Evolutionary conservation across 2,113 vertebrate genomes (phyloP), one percentile per base, ranked within the genome.

Genomic region (Hippopotamus amphibius): DNA sequence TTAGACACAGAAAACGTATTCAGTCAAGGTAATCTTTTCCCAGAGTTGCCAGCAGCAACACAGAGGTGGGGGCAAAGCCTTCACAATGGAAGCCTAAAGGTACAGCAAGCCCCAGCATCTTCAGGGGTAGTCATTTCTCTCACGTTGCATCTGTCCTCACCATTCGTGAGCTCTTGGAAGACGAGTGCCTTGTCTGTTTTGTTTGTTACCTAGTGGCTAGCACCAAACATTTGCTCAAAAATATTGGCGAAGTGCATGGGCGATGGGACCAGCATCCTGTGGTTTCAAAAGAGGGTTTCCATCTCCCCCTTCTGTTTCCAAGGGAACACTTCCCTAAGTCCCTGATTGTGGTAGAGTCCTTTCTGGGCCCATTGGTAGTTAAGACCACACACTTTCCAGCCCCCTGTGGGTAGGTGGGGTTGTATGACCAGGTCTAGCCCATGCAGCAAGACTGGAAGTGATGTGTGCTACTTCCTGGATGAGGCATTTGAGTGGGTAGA

Each of bases 181-280:
- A 17, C 22, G n/a, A 7, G 9, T 26, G 12, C 46, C 6, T 1
- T 0, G 0, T 66, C 90, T 71, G n/a, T 43, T 30, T 48, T 28
- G 16, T 88, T 71, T 76, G 46, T 57, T 68, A 37, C 1, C 26
- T 17, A 59, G 71, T 14, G 61, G 7, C 65, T 53, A 71, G 46
- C 43, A 84, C 26, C 65, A 80, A 96, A 19, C 7, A 86, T 41
- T 81, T 63, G n/a, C 11, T 87, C 13, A 50, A 61, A 96, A 89
- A 41, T 92, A n/a, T 5, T n/a, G 71, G 41, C 50, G 19, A 93
- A 84, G 43, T 26, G 5, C 15, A 7, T 30, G 15, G 41, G 21
- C 13, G 11, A 71, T 24, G 6, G 61, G 61, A 72, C 28, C 3
- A 59, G 63, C 17, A 41, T n/a, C 26, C 41, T 68, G 4, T 24